Base-by-base conservation (phyloP, 2,888 invertebrate genomes). In the Chymomyza fuscimana region DNA sequence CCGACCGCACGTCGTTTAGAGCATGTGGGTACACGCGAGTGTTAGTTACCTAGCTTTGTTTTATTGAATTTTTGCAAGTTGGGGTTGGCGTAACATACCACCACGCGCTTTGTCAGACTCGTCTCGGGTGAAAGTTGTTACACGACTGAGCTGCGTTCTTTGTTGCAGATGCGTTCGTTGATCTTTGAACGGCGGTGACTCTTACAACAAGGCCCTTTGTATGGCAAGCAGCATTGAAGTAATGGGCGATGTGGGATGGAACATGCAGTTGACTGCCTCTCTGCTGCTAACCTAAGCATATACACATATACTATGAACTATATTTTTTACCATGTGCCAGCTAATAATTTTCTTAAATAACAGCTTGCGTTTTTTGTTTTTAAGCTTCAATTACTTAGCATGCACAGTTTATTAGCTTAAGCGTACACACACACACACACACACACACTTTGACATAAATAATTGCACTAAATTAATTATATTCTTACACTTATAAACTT, bases 81-180 rank as follows among this genome's bases (percentile, higher is more conserved):
- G 63, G 54, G 54, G 9, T 15, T 54, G 16, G 54, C 19, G 7
- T 19, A 19, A 32, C 32, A 6, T 22, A 54, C 54, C 7, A 54
- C n/a, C 16, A 16, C 5, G 51, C 51, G 51, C 51, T 51, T 51
- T 51, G 59, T 63, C 50, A 16, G 63, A 19, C 25, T 61, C 67
- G 73, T 73, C 78, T 86, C 74, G 68, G 73, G 85, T 74, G 87
- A 82, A 82, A 86, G 87, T 84, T 84, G 72, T 50, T 72, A 72
- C 81, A 71, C 81, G 72, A 81, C 65, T 75, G 66, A 29, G 22
- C 5, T 58, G 58, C 5, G 22, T 16, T 25, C 58, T 58, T 58
- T 58, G 58, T 58, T 58, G 15, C 58, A 46, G 72, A 54, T 50
- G 72, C 74, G 82, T 63, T 65, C 82, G 87, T 82, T 82, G 86